Evolutionary conservation across 2,888 invertebrate genomes (phyloP).

Genomic region (Nephrotoma guestfalica): DNA sequence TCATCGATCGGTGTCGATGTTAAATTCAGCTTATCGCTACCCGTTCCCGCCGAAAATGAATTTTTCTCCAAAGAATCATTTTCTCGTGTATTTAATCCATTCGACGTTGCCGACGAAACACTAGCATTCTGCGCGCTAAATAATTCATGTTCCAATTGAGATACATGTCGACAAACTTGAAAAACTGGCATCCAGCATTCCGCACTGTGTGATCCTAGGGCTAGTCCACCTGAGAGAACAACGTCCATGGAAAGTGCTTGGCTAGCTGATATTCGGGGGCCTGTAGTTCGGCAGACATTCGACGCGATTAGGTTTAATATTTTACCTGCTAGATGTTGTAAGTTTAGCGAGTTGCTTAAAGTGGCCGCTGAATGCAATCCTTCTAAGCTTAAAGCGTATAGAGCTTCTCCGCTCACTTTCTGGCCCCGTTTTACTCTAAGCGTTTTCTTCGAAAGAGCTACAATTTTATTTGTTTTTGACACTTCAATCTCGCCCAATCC

Average conservation of each 20-base stretch:
- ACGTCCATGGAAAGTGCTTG: constrained; percentile 89
- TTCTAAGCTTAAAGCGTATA: constrained; percentile 74
- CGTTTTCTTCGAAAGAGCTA: constrained; percentile 42
- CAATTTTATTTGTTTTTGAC: constrained; percentile 38
- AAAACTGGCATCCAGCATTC: constrained; percentile 96
- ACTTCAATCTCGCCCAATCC: constrained; percentile 43
- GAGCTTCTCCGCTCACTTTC: constrained; percentile 50
- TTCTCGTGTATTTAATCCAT: constrained; percentile 26
- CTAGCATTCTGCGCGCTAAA: constrained; percentile 57
- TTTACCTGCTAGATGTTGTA: constrained; percentile 82
- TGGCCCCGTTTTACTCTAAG: constrained; percentile 32
- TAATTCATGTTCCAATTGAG: constrained; percentile 78
- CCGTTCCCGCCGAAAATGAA: constrained; percentile 33
- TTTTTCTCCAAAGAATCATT: constrained; percentile 29
- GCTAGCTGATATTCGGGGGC: constrained; percentile 66
- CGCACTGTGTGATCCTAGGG: constrained; percentile 80
- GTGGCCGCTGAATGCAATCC: constrained; percentile 85
- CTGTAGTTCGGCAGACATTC: constrained; percentile 72
- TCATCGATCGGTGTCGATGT: constrained; percentile 49
- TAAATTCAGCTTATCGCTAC: constrained; percentile 43
- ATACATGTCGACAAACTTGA: constrained; percentile 83
- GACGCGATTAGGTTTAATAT: constrained; percentile 75
- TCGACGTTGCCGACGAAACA: constrained; percentile 19
- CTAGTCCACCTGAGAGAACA: constrained; percentile 70
- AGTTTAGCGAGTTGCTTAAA: constrained; percentile 72